Conservation (phyloP, 64 coral and sea anemone genomes). For the Porites lutea region DNA sequence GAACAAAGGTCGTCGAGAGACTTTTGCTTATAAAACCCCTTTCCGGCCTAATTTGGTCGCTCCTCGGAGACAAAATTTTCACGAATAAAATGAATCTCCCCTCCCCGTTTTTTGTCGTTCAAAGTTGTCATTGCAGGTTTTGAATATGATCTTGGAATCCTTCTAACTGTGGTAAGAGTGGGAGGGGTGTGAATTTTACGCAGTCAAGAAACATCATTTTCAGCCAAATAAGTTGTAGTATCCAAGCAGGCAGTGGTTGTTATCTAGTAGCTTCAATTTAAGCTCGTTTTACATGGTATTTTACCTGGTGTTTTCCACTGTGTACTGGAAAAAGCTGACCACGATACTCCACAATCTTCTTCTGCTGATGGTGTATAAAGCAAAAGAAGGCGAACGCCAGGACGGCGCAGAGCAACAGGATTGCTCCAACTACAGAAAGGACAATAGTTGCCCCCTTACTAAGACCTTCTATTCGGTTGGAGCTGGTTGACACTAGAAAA, state of each 20-base stretch:
- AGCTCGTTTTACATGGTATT: neutral
- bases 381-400: neutral
- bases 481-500: neutral
- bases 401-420: neutral
- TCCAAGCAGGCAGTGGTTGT: neutral
- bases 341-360: constrained; percentile 2
- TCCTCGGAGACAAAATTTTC: no score
- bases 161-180: no score
- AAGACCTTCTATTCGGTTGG: neutral
- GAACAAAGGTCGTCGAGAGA: no score
- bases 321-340: constrained; percentile 3
- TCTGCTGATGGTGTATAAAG: neutral
- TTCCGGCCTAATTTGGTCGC: no score
- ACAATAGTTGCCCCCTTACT: neutral
- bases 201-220: no score
- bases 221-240: no score
- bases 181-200: no score
- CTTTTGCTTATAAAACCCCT: no score
- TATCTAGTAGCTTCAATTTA: neutral
- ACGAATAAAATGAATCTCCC: no score
- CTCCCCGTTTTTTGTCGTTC: no score
- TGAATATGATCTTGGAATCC: no score
- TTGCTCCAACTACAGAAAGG: constrained; percentile 14
- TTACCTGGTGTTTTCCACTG: neutral
- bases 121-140: no score